Base-by-base conservation (phyloP, 2,797 vertebrate genomes). In the Spinus pinus region DNA sequence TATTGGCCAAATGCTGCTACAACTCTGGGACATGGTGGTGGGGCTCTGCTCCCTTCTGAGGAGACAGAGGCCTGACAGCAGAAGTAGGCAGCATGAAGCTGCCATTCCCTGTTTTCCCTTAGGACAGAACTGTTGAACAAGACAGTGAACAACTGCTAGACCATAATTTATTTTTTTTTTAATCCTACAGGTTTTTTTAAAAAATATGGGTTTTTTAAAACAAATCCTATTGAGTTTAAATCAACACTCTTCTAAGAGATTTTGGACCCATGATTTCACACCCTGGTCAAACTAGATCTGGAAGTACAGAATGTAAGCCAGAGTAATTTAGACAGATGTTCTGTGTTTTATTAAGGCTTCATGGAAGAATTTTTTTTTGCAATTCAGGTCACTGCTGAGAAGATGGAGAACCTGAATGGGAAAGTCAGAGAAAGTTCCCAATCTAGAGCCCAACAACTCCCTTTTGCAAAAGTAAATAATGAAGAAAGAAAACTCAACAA, bases 281-380 rank as follows among this genome's bases (percentile, higher is more conserved):
- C 33, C 31, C 4, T 80, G 67, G 27, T 85, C 31, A 82, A 75
- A 77, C 15, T 49, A 81, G 31, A 74, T 81, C 56, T 73, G 30
- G 37, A 89, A 83, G 22, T 39, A 64, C 21, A 22, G 49, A 85
- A 73, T 0, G 1, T 73, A 81, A 91, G 44, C 31, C 67, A 70
- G 24, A 51, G 54, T 53, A 61, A 87, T 78, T 75, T 28, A 50
- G 54, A 28, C 44, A 79, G 70, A 90, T 72, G 39, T 44, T 85
- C 60, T 81, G 37, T 53, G 28, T 66, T 92, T 82, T 47, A 77
- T 82, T 71, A 74, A 70, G 27, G n/a, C 80, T 85, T 80, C 28
- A 56, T 17, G 22, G 23, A 89, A 39, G 27, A 70, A 57, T 30
- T 12, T 50, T 53, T 53, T 74, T 64, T 70, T 77, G 37, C 71